Percentiles rank a stretch among this genome's conserved stretches.
phyloP scores from a whole-genome alignment of 2,113 vertebrate species.

The Hydropotes inermis region DNA sequence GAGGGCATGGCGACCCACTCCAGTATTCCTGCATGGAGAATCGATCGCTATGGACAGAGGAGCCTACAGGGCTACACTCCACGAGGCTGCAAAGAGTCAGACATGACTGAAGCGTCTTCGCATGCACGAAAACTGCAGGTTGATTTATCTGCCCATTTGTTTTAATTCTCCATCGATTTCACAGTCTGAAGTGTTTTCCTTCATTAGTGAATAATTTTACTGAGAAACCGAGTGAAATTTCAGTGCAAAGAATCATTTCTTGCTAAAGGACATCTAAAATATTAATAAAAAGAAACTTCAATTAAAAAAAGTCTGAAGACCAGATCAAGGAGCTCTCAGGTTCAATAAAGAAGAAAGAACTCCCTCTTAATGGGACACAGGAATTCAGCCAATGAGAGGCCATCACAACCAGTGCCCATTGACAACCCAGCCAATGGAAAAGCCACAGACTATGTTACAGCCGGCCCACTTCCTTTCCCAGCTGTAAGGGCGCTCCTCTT shows the following conservation, averaged over 20 bases:
- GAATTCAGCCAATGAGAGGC: background rate
- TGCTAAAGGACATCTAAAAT: background rate
- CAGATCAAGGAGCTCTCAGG: background rate
- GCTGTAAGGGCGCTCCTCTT: background rate
- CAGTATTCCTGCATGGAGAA: background rate
- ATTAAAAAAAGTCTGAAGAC: background rate
- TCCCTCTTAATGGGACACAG: background rate
- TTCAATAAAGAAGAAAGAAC: background rate
- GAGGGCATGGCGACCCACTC: background rate
- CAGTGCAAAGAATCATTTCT: background rate
- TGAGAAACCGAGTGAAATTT: background rate
- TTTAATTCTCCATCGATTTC: background rate
- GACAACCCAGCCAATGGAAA: background rate
- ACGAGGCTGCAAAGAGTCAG: background rate
- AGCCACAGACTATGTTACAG: background rate
- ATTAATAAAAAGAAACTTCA: background rate
- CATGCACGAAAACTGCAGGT: background rate
- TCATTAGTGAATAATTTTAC: background rate
- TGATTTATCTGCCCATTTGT: background rate
- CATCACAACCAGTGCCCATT: no score
- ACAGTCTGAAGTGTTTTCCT: background rate
- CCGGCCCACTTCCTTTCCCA: background rate
- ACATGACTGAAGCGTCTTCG: background rate
- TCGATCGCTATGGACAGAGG: background rate
- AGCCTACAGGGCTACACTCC: background rate